phyloP scores from a whole-genome alignment of 1,140 invertebrate genomes.

The Drosophila biarmipes region DNA sequence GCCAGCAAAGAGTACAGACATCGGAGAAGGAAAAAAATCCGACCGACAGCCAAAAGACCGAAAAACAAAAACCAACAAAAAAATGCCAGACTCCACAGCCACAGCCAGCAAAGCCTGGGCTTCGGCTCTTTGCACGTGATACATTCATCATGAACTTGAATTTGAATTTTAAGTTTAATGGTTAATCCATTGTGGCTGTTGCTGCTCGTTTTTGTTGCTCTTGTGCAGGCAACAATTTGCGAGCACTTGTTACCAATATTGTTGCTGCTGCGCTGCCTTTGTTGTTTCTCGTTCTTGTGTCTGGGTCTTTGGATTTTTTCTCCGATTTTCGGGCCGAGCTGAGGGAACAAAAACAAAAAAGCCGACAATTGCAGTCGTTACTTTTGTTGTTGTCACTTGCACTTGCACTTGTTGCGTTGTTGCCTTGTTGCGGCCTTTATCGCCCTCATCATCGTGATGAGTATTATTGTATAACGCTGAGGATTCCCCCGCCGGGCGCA shows the following conservation, averaged over 20 bases:
- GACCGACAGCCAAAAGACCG: slow-evolving; percentile 38
- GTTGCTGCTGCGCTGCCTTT: slow-evolving; percentile 17
- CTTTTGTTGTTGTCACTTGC: slow-evolving; percentile 63
- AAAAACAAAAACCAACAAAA: slow-evolving; percentile 22
- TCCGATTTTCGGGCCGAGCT: background rate
- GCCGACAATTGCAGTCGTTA: slow-evolving; percentile 36
- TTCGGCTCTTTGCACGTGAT: slow-evolving; percentile 75
- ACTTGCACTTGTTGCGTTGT: slow-evolving; percentile 67
- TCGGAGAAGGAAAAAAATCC: slow-evolving; percentile 25
- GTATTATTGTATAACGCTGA: slow-evolving; percentile 61
- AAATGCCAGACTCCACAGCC: slow-evolving; percentile 37
- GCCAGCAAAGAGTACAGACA: slow-evolving; percentile 54
- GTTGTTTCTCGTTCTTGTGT: slow-evolving; percentile 24
- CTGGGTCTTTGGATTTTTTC: slow-evolving; percentile 11
- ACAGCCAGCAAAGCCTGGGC: slow-evolving; percentile 46
- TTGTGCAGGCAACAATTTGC: slow-evolving; percentile 64
- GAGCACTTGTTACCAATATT: slow-evolving; percentile 67
- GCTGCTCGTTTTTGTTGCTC: background rate
- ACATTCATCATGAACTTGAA: slow-evolving; percentile 84
- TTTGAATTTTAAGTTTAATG: slow-evolving; percentile 84
- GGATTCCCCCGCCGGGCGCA: slow-evolving; percentile 15
- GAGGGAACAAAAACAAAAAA: background rate
- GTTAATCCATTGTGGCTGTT: slow-evolving; percentile 70
- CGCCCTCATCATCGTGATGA: slow-evolving; percentile 22
- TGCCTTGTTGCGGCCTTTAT: slow-evolving; percentile 1